Base-by-base conservation (phyloP, 2,113 vertebrate genomes). In the Eolophus roseicapilla region DNA sequence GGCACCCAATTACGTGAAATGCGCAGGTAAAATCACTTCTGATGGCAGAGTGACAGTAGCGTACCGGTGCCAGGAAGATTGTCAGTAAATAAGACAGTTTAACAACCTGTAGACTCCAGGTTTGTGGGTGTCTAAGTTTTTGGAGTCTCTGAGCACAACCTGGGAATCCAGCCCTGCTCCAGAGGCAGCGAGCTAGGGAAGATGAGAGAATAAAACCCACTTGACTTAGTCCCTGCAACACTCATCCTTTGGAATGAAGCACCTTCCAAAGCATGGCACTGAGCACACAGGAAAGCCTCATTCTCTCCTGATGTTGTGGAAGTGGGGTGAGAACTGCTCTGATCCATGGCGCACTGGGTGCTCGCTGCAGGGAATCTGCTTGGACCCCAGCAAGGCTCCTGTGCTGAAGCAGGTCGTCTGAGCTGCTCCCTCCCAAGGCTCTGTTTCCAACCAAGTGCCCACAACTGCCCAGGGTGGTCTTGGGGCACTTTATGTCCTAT, bases 341-440 rank as follows among this genome's bases (percentile, higher is more conserved):
- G 17, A 7, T 37, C 69, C 13, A 4, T 1, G 2, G 52, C 27
- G 18, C 37, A 27, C 33, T 2, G 7, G 25, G 55, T 10, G 9
- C 55, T 19, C 11, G 33, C 59, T 65, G 23, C 18, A 8, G 67
- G n/a, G 67, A 25, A 39, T 44, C 12, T 33, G 43, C 57, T 49
- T 39, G 25, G 59, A 21, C 23, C 33, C 28, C 3, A 8, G 8
- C 1, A 37, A 28, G 67, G 59, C 16, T 68, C 31, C 55, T 29
- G 77, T 1, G 7, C 49, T 41, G 31, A 33, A 20, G 25, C 0
- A 0, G 6, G 5, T 44, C 27, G 23, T n/a, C 49, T 37, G 43
- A 81, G 49, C 31, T 69, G 62, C 74, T 70, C 11, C 43, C 31
- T 37, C 46, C 74, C 64, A 69, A 69, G 19, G 16, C 14, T 64